Percentiles rank a stretch among this genome's conserved stretches.
These are phyloP conservation scores for Aviceda subcristata DNA, from an alignment of 2,113 vertebrate species.

Conservation along the genomic window DNA sequence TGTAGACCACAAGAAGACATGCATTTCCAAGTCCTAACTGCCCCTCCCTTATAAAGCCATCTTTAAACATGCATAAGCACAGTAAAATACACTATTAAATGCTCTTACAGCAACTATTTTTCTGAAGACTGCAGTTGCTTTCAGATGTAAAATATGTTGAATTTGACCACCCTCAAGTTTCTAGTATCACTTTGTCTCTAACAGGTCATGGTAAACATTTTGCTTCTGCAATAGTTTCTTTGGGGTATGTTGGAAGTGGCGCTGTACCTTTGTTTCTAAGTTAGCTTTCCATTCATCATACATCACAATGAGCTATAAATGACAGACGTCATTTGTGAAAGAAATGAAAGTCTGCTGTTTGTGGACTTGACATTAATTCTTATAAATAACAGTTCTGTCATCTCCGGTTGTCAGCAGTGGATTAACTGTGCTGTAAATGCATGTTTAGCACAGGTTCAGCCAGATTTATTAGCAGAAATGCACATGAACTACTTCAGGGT, in stretches of 20 bases:
- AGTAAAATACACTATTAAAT: background rate
- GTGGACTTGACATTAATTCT: background rate
- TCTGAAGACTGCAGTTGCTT: background rate
- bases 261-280: background rate
- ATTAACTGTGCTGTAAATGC: background rate
- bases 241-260: background rate
- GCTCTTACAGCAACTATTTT: background rate
- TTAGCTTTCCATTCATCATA: background rate
- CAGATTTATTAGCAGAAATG: background rate
- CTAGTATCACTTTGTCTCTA: background rate
- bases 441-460: background rate
- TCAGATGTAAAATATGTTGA: background rate
- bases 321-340: background rate
- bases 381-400: background rate
- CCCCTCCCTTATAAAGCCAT: background rate
- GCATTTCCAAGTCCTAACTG: background rate
- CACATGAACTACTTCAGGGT: background rate
- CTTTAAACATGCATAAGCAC: background rate
- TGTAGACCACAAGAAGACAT: background rate
- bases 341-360: background rate
- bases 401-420: background rate
- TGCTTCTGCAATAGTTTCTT: background rate
- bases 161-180: background rate
- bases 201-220: background rate
- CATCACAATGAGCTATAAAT: background rate